Evolutionary conservation across 2,113 vertebrate species (phyloP), one percentile per base, ranked within the genome.

Genomic region (Pangasianodon hypophthalmus): DNA sequence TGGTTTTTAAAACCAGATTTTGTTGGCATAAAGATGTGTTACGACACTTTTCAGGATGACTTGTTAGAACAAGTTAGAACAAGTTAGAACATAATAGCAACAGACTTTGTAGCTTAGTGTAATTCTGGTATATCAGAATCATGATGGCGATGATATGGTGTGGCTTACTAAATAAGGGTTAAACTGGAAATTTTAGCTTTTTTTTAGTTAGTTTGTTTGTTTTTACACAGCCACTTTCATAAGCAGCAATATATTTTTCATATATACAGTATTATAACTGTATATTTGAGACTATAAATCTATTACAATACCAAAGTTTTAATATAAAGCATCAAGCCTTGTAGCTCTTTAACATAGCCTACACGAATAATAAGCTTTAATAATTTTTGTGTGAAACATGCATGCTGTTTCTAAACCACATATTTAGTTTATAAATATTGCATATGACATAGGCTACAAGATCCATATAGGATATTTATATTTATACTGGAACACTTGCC

Each of bases 1-100:
- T 88, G 87, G 90, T 89, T 85, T 50, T 54, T 56, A 82, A 80
- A 80, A 37, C 80, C 50, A 32, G n/a, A 56, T 82, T 32, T 83
- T 83, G 52, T 37, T 24, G 52, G 80, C n/a, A 37, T 58, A 56
- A 37, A 14, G 44, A 4, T 80, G 26, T 80, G 24, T 80, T 52
- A 16, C n/a, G 77, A 80, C 29, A 80, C 26, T n/a, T 77, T 73
- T 46, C 46, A 48, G 24, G 21, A 79, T 52, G 6, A 81, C 8
- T 37, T 54, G 80, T 56, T n/a, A 82, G 50, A 37, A 81, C 50
- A 81, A 46, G 14, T 48, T 50, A 50, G 44, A 44, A 46, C 73
- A 77, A 52, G 26, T 81, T 32, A 18, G 26, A 81, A 18, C 14
- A 54, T 82, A 6, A 54, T 82, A 81, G 79, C 14, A 54, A 82